Percentiles rank a stretch among this genome's conserved stretches.
phyloP scores from a whole-genome alignment of 2,797 vertebrate genomes.

The Rhincodon typus region DNA sequence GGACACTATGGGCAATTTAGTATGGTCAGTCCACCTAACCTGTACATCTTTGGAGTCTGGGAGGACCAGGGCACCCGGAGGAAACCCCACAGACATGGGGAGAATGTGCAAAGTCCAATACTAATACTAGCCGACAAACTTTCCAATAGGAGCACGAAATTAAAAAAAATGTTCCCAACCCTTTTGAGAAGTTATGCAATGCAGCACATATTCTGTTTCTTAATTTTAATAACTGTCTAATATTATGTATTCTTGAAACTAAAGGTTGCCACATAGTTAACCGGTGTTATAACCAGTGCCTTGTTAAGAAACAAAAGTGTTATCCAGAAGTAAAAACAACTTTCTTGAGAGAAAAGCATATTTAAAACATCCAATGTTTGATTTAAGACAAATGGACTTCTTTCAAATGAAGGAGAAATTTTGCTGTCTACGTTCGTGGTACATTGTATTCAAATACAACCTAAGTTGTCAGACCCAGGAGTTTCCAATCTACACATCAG shows the following conservation, averaged over 20 bases:
- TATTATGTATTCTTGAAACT: neutral
- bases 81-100: too few relatives aligned
- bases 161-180: neutral
- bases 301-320: neutral
- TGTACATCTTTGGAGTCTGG: too few relatives aligned
- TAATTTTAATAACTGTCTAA: neutral
- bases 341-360: neutral
- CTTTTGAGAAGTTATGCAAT: neutral
- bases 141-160: neutral
- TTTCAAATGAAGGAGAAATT: neutral
- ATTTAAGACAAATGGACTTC: neutral
- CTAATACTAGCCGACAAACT: neutral
- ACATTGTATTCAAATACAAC: neutral
- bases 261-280: constrained; percentile 9
- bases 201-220: neutral
- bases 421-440: neutral
- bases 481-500: neutral
- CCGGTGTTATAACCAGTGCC: neutral
- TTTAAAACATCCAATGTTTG: neutral
- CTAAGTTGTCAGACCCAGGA: neutral
- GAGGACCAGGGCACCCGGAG: too few relatives aligned
- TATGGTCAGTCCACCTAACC: too few relatives aligned
- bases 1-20: too few relatives aligned
- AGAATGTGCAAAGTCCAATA: too few relatives aligned
- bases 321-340: neutral